These are phyloP conservation scores for Procambarus clarkii DNA, from an alignment of 1,140 invertebrate species.

Conservation along the genomic window DNA sequence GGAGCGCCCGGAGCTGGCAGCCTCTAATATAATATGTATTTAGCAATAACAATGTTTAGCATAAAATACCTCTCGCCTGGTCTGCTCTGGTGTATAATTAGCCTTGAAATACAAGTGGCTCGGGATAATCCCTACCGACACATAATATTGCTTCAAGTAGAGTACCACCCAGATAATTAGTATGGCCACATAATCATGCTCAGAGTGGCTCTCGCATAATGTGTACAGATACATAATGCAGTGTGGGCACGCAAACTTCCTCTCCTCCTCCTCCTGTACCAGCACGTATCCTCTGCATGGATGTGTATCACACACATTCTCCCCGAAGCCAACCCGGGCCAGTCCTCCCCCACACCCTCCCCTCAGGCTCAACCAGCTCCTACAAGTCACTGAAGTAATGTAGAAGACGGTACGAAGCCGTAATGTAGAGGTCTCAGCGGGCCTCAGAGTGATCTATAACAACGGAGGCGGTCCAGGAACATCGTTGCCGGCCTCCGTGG, in stretches of 20 bases:
- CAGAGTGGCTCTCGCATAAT: constrained; percentile 49
- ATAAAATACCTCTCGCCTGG: constrained; percentile 17
- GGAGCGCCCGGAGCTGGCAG: background rate
- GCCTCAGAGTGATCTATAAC: constrained; percentile 1
- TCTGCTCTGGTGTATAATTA: constrained; percentile 14
- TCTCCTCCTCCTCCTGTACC: background rate
- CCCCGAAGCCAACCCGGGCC: too few relatives aligned
- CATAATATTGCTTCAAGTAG: constrained; percentile 43
- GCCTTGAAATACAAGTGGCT: background rate
- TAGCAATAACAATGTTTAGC: constrained; percentile 41
- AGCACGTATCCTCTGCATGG: background rate
- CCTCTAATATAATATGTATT: constrained; percentile 47
- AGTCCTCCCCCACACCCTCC: background rate
- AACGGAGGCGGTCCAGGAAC: constrained; percentile 28
- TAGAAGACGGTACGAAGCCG: constrained; percentile 5
- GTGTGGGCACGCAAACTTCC: constrained; percentile 27
- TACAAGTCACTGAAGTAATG: background rate
- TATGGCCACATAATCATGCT: constrained; percentile 49
- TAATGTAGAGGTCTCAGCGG: constrained; percentile 26
- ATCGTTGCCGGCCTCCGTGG: background rate
- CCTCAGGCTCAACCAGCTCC: too few relatives aligned
- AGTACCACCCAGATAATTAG: constrained; percentile 53
- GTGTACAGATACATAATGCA: constrained; percentile 43
- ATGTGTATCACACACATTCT: too few relatives aligned
- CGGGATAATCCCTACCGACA: background rate